Evolutionary conservation across 2,888 invertebrate species (phyloP), one percentile per base, ranked within the genome.

Genomic region (Chesias legatella): DNA sequence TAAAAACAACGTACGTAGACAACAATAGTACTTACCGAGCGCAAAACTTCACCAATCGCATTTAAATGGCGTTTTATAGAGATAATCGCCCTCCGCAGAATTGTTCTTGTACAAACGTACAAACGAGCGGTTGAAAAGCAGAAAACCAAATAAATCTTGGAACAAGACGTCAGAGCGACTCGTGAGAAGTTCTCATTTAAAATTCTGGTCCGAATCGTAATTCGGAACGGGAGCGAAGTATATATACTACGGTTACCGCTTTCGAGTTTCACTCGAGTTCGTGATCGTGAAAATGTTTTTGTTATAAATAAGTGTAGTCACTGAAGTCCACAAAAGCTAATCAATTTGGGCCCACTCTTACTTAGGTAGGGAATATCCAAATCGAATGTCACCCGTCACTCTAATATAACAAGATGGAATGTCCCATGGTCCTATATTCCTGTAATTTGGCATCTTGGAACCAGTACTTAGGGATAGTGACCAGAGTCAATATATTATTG

Each of bases 81-180:
- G 58, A 64, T 73, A 74, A 81, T 81, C 67, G 64, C 56, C 59
- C 53, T 59, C 42, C 47, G 53, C 60, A 65, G 65, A 66, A 60
- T 63, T 63, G 60, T 64, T 50, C 52, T 44, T 40, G 49, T 43
- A 48, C 50, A 55, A 55, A 55, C 46, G 62, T 64, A 66, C 61
- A 65, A 63, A 58, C 51, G 56, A 46, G 51, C 45, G 43, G 63
- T 59, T 60, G 61, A 64, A 68, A 81, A 75, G 73, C 77, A 76
- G 79, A 82, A 78, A 69, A 72, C 66, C 67, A 75, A 74, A 82
- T 81, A 80, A 81, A 82, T 82, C 77, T 71, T 58, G 47, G 51
- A 64, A 63, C 66, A 74, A 77, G 73, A 74, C 62, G 67, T 43
- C 58, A 49, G 51, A 60, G 58, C 58, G 67, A 69, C 67, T 67